Base-by-base conservation (phyloP, 1,140 invertebrate species). In the Rhagoletis pomonella region DNA sequence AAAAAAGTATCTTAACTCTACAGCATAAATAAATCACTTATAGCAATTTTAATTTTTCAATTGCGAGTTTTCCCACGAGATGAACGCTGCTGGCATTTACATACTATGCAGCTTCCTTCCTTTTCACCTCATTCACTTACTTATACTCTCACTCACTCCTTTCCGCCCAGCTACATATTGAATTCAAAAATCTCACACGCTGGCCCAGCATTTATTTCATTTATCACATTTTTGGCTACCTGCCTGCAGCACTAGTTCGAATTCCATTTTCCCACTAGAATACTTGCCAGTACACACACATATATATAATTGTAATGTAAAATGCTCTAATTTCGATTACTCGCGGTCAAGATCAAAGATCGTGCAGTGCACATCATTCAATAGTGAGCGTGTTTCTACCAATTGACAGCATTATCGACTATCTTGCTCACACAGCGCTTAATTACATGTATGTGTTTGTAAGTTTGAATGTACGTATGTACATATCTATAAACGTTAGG, bases 261-360 rank as follows among this genome's bases (percentile, higher is more conserved):
- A 55, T 81, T 81, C 47, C 7, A 81, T 81, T 81, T 81, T 81
- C 73, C 73, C 73, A 81, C 47, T 55, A 12, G 14, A 81, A 58
- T 81, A 29, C 29, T 29, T 29, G 73, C 10, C 10, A 47, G 73
- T 55, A 29, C 5, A 7, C 29, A 29, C 5, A 7, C n/a, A n/a
- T n/a, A n/a, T 55, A 10, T 55, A 10, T 55, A 55, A 81, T 50
- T 19, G 47, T 58, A 58, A 81, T 55, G 73, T 81, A 55, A 85
- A 85, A 60, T 62, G 84, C 84, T 85, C 84, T 85, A 85, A 59
- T 85, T 85, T 85, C 59, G 19, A 62, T 85, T 58, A 85, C 84
- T 42, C 84, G 84, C 84, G 84, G 58, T 9, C 84, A 62, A 85
- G 55, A 85, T 85, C 59, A 85, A 85, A 85, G 59, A 60, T 81